Conservation (phyloP, 64 coral and sea anemone genomes). For the Platygyra sinensis region DNA sequence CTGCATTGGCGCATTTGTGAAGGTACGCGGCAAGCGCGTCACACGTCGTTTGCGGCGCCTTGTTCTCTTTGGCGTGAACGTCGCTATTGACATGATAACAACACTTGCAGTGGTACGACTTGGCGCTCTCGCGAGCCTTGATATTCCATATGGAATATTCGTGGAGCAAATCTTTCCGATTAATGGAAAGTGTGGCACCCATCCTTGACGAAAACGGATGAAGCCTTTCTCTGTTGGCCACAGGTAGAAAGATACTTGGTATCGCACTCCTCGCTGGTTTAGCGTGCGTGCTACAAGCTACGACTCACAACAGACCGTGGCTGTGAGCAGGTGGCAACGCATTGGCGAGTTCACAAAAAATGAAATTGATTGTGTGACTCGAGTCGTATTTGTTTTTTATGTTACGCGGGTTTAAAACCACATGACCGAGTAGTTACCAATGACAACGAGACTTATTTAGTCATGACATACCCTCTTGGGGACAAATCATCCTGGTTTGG, state of each 20-base stretch:
- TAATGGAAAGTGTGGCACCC: conserved; percentile 84
- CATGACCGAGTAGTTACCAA: conserved; percentile 25
- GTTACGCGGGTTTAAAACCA: conserved; percentile 13
- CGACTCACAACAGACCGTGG: conserved; percentile 47
- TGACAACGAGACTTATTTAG: conserved; percentile 22
- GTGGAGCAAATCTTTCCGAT: conserved; percentile 75
- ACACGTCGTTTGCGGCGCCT: conserved; percentile 81
- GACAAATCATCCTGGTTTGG: background rate
- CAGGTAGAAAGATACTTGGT: conserved; percentile 6
- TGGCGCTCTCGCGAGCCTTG: conserved; percentile 76
- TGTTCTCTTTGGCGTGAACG: conserved; percentile 64
- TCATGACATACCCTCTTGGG: conserved; percentile 10
- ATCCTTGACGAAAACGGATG: conserved; percentile 40
- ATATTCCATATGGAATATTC: conserved; percentile 85
- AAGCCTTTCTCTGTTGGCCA: background rate
- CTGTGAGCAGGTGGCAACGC: conserved; percentile 74
- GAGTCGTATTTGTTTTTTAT: conserved; percentile 19
- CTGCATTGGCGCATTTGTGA: conserved; percentile 88
- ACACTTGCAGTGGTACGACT: conserved; percentile 84
- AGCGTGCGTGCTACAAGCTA: conserved; percentile 43
- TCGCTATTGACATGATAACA: conserved; percentile 79
- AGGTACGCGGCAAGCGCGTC: conserved; percentile 87
- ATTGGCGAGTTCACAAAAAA: conserved; percentile 61
- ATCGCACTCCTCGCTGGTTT: conserved; percentile 13
- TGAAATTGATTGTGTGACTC: conserved; percentile 77